Conservation (phyloP, 2,113 vertebrate species). For the Peucedramus taeniatus region DNA sequence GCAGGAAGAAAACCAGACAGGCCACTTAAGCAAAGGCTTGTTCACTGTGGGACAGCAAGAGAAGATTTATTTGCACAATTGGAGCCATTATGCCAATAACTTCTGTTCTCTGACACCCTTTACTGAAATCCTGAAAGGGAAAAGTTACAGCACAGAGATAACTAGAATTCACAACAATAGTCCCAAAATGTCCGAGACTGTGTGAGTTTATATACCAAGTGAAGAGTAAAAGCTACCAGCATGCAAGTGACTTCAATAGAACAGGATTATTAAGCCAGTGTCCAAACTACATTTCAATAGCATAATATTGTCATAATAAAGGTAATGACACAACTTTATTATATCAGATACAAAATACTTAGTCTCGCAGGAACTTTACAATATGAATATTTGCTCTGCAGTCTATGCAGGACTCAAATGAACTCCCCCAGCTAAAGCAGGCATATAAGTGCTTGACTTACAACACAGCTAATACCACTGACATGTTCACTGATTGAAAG, state of each 20-base stretch:
- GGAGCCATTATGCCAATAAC: not conserved
- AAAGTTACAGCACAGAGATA: not conserved
- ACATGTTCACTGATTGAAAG: not conserved
- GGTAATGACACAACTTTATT: not conserved
- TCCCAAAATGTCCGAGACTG: not conserved
- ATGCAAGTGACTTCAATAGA: not conserved
- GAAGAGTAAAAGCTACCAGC: not conserved
- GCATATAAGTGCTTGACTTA: not conserved
- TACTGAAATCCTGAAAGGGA: not conserved
- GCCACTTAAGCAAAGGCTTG: not conserved
- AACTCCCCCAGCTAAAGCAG: not conserved
- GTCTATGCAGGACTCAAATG: not conserved
- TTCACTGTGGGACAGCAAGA: not conserved
- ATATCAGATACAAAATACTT: not conserved
- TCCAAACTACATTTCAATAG: not conserved
- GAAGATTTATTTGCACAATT: not conserved
- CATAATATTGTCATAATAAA: not conserved
- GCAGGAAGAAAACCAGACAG: constrained; percentile 7
- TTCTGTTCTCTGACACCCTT: not conserved
- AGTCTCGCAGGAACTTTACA: not conserved
- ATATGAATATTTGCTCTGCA: not conserved
- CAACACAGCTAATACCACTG: not conserved
- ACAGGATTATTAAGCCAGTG: not conserved
- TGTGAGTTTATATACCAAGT: not conserved
- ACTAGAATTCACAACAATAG: not conserved